Evolutionary conservation across 2,113 vertebrate genomes (phyloP).

Genomic region (Eptesicus fuscus): DNA sequence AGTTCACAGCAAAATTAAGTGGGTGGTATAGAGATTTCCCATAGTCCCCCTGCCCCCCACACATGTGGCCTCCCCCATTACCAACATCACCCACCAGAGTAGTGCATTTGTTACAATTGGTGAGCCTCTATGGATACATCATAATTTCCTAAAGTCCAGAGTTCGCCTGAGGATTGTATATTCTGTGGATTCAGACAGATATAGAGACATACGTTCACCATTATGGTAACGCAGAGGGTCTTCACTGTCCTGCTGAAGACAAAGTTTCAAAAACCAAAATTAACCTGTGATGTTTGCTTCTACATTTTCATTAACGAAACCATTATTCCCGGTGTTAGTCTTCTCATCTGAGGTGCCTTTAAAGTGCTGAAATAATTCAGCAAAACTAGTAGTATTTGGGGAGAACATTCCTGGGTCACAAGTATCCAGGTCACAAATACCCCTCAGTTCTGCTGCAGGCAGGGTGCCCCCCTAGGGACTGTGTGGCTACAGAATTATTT

Average conservation of each 20-base stretch:
- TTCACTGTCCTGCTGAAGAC: background rate
- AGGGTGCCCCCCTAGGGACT: background rate
- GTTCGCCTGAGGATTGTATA: background rate
- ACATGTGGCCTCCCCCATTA: background rate
- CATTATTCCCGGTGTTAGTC: background rate
- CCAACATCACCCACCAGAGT: background rate
- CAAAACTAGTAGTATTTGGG: background rate
- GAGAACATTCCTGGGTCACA: background rate
- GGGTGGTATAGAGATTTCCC: background rate
- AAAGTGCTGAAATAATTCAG: background rate
- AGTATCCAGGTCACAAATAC: background rate
- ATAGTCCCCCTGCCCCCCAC: background rate
- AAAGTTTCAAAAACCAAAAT: background rate
- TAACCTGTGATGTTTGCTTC: background rate
- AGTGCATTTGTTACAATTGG: background rate
- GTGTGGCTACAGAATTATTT: background rate
- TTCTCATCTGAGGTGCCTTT: background rate
- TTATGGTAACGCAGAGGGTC: background rate
- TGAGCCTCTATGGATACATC: background rate
- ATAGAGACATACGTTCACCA: background rate
- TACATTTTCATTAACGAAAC: background rate
- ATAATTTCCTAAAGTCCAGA: background rate
- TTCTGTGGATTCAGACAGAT: background rate
- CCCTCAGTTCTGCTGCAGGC: background rate
- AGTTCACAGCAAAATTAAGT: background rate